Evolutionary conservation across 2,888 invertebrate species (phyloP), one percentile per base, ranked within the genome.

Genomic region (Amphipoea lucens): DNA sequence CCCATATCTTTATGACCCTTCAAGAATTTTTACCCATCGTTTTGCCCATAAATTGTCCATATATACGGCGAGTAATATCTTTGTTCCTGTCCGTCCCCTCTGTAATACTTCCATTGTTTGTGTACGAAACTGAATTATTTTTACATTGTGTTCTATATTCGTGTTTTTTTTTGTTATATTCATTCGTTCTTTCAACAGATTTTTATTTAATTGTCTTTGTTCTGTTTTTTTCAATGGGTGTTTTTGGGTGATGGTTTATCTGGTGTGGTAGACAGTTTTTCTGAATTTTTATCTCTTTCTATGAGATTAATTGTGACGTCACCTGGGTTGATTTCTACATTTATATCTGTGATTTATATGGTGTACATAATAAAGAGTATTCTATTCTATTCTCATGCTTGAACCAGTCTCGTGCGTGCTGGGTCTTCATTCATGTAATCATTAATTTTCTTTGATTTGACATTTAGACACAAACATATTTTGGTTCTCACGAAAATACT

Each of bases 61-160:
- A 76, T 83, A 82, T 75, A 79, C 76, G 87, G 87, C 88, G 81
- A 88, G 90, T 91, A 92, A 93, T 92, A 92, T 91, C 90, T 88
- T 87, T 88, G 89, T 89, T 84, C 88, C 87, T 86, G 82, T 88
- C 85, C 83, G 83, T 87, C 90, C 90, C 89, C 90, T 87, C 83
- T 87, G 89, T 88, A 88, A 88, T 88, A 85, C 90, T 87, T 90
- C 88, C 91, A 91, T 92, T 92, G 91, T 92, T 90, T 91, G 91
- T 87, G 88, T 91, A 92, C 90, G 90, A 90, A 91, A 91, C 91
- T 92, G 91, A 94, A 93, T 93, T 93, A 93, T 92, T 90, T 90
- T 89, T 87, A 88, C 88, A 88, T 89, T 91, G 87, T 90, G 84
- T 84, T 83, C 82, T 87, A 87, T 74, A 76, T 87, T 84, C 65